Conservation (phyloP, 2,888 invertebrate species). For the Drosophila fulvimacula region DNA sequence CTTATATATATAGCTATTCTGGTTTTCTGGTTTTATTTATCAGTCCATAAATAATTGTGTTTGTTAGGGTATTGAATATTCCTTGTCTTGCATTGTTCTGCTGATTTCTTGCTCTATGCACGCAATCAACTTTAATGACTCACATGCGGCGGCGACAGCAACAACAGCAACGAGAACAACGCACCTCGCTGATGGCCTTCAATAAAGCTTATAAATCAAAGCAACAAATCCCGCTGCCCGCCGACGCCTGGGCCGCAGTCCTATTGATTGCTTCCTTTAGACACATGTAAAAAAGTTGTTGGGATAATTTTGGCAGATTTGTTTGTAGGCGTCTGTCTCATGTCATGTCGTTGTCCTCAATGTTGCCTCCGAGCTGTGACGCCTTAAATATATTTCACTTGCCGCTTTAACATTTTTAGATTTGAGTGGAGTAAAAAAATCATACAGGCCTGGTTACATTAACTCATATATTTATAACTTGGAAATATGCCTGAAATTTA, state of each 20-base stretch:
- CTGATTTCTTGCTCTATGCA: slow-evolving; percentile 7
- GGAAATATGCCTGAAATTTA: background rate
- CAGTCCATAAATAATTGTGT: background rate
- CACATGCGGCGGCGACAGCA: slow-evolving; percentile 18
- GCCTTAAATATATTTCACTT: slow-evolving; percentile 33
- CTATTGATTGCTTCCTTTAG: slow-evolving; percentile 60
- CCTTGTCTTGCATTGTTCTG: background rate
- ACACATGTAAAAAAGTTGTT: slow-evolving; percentile 50
- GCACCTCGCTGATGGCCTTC: slow-evolving; percentile 46
- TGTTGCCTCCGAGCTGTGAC: background rate
- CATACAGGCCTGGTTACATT: background rate
- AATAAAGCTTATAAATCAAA: slow-evolving; percentile 63
- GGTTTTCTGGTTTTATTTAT: too few species aligned
- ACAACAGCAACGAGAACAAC: background rate
- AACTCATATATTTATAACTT: slow-evolving; percentile 10
- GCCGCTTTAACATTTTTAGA: background rate
- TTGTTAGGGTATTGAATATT: slow-evolving; percentile 4
- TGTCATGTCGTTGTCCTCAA: slow-evolving; percentile 2
- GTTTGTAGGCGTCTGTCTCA: slow-evolving; percentile 29
- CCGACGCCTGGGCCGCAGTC: background rate
- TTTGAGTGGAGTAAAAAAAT: background rate
- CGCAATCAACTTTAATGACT: slow-evolving; percentile 61
- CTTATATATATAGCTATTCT: too few species aligned
- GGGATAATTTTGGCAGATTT: slow-evolving; percentile 52
- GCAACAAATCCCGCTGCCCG: slow-evolving; percentile 13